Percentiles rank a stretch among this genome's conserved stretches.
Evolutionary conservation across 2,888 invertebrate genomes (phyloP).

Genomic region (Cryptus armator): DNA sequence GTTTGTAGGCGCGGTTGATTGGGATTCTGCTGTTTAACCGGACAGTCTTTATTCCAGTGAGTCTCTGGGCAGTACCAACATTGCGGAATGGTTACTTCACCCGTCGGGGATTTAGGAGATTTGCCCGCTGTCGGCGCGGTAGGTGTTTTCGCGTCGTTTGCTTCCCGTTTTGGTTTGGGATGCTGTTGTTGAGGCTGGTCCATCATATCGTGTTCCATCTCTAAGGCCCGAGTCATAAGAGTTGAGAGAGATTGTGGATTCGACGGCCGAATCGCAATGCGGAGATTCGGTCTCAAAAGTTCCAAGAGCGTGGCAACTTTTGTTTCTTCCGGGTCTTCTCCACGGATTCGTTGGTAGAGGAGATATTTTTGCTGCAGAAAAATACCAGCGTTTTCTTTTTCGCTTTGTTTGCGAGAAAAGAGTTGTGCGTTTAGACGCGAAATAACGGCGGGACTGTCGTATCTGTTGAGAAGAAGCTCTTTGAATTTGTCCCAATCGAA

Average conservation of each 20-base stretch:
- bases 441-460: slow-evolving; percentile 7
- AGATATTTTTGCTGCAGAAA: slow-evolving; percentile 1
- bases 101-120: not conserved
- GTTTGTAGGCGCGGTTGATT: not conserved
- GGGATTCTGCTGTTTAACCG: not conserved
- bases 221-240: not conserved
- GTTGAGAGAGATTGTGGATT: not conserved
- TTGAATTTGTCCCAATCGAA: not conserved
- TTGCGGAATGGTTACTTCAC: not conserved
- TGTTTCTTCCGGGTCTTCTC: too few relatives aligned
- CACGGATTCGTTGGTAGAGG: not conserved
- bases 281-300: not conserved
- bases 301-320: slow-evolving; percentile 5
- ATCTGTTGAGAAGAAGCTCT: not conserved
- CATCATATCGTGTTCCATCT: not conserved
- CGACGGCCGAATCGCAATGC: not conserved
- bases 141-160: not conserved
- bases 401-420: not conserved
- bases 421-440: not conserved
- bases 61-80: not conserved
- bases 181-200: not conserved
- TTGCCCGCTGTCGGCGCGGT: not conserved
- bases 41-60: too few relatives aligned
- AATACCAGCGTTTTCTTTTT: not conserved
- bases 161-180: not conserved